Base-by-base conservation (phyloP, 2,888 invertebrate genomes). In the Epinotia brunnichana region DNA sequence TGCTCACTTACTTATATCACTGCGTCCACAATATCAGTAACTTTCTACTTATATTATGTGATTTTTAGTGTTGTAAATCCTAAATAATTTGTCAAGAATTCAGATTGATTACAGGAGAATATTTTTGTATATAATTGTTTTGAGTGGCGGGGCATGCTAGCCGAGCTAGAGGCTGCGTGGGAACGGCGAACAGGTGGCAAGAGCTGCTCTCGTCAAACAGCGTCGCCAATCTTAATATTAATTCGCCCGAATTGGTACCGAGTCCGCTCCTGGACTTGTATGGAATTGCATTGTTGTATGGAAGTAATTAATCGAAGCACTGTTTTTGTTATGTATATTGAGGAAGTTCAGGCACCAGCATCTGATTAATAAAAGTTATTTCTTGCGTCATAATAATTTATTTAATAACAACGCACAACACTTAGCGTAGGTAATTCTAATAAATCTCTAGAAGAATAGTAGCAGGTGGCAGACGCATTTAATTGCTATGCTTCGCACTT, bases 151-250 rank as follows among this genome's bases (percentile, higher is more conserved):
- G 35, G 56, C 62, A 62, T 73, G 68, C 72, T 68, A 68, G 62
- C 53, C 66, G 5, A 21, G 57, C 48, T 35, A 7, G 35, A 19
- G 54, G 44, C 71, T 48, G 78, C 88, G 90, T 90, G 90, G 86
- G 90, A 90, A 89, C 82, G 78, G 75, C 77, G 78, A 81, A 83
- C 90, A 90, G 90, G 90, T 90, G 90, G 82, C 79, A 80, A 79
- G 63, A 67, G 63, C 70, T 66, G 53, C 51, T 70, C 68, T 69
- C 73, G 70, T 70, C 75, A 74, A 66, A 71, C 70, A 76, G 75
- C 76, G 74, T 76, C 76, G 74, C 77, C 75, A 82, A 80, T 81
- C 78, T 76, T 74, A 70, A 73, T 76, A 76, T 76, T 74, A 70
- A 75, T 71, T 70, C 75, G 73, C 77, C 75, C 75, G 76, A 77